Percentiles rank a stretch among this genome's conserved stretches.
These are phyloP conservation scores for Dione juno DNA, from an alignment of 2,888 invertebrate genomes.

Conservation along the genomic window DNA sequence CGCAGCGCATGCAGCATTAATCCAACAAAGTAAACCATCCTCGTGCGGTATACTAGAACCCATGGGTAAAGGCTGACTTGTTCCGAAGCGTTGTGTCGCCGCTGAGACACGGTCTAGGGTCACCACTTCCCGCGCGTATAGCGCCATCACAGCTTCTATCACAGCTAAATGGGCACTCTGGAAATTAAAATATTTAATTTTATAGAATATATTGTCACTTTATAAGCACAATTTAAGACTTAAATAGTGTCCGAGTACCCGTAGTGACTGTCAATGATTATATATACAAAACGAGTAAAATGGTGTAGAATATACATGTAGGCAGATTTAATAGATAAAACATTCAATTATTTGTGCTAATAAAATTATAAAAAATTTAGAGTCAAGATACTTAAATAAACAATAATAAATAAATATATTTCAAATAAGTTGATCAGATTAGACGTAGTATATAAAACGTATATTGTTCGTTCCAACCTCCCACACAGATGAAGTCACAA, in stretches of 20 bases:
- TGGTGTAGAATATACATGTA: no score
- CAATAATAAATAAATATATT: constrained; percentile 3
- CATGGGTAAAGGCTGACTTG: constrained; percentile 74
- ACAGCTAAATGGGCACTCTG: constrained; percentile 97
- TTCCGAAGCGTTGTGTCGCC: constrained; percentile 91
- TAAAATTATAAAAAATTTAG: not conserved
- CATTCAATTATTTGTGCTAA: not conserved
- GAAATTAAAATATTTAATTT: constrained; percentile 55
- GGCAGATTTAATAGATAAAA: not conserved
- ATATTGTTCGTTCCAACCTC: not conserved
- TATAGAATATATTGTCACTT: no score
- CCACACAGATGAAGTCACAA: constrained; percentile 27
- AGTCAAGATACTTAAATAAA: no score
- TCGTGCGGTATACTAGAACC: constrained; percentile 86
- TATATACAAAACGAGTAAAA: no score
- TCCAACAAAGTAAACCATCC: constrained; percentile 93
- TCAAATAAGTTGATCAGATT: not conserved
- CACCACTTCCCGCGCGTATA: constrained; percentile 96
- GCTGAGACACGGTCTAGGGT: constrained; percentile 93
- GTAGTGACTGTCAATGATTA: no score
- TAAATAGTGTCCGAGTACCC: no score
- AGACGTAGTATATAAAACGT: not conserved
- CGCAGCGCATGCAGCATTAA: constrained; percentile 93
- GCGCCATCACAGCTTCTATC: constrained; percentile 96
- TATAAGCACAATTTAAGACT: no score